phyloP scores from a whole-genome alignment of 1,140 invertebrate genomes.

The Drosophila sproati region DNA sequence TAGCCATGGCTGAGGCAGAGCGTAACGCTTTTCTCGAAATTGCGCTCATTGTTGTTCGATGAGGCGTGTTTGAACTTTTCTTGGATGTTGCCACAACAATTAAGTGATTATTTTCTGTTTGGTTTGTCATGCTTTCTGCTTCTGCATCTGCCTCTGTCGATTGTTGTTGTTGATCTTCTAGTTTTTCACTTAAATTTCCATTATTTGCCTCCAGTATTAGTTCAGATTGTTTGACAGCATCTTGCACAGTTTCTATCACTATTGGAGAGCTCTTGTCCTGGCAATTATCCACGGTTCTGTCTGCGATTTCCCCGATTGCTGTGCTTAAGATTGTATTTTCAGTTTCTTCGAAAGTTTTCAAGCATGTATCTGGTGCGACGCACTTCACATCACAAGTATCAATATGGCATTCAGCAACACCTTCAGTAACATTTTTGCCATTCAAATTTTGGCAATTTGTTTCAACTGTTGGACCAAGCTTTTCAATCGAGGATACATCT shows the following conservation, averaged over 20 bases:
- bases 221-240: too few species aligned
- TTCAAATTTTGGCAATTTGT: background rate
- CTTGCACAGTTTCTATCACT: too few species aligned
- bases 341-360: too few species aligned
- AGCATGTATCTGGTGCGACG: too few species aligned
- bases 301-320: too few species aligned
- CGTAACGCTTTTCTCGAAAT: conserved; percentile 3
- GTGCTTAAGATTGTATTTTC: too few species aligned
- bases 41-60: background rate
- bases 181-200: background rate
- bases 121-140: background rate
- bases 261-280: too few species aligned
- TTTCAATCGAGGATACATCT: background rate
- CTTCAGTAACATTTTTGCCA: background rate
- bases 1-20: conserved; percentile 8
- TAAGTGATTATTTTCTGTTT: background rate
- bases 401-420: too few species aligned
- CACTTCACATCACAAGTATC: too few species aligned
- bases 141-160: background rate
- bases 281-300: too few species aligned
- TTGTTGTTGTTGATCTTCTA: background rate
- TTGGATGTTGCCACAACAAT: conserved; percentile 1
- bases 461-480: background rate
- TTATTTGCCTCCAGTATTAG: background rate
- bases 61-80: background rate